phyloP scores from a whole-genome alignment of 1,140 invertebrate genomes.

The Scaptomyza graminum region DNA sequence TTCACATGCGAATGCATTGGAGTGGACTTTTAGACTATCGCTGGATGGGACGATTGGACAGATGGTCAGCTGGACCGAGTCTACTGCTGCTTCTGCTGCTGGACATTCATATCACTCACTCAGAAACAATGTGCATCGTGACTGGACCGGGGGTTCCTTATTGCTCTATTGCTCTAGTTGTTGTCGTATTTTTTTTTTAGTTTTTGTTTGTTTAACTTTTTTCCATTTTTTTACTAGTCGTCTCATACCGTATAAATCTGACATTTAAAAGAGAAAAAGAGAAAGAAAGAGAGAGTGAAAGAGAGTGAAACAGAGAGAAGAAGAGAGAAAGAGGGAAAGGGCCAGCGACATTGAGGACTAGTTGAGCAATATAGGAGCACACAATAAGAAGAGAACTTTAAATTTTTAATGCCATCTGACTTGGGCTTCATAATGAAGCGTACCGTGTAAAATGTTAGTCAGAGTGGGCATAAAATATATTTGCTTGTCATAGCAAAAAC shows the following conservation, averaged over 20 bases:
- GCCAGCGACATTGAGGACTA: not conserved
- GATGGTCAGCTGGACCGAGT: not conserved
- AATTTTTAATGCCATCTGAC: constrained; percentile 40
- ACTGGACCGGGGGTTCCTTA: constrained; percentile 44
- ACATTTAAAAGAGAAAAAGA: constrained; percentile 39
- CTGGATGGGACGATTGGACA: constrained; percentile 6
- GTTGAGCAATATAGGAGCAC: not conserved
- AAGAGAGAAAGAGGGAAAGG: not conserved
- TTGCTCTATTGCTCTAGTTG: constrained; percentile 29
- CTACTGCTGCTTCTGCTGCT: not conserved
- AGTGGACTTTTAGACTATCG: constrained; percentile 5
- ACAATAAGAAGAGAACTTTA: constrained; percentile 17
- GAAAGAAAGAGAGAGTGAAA: not conserved
- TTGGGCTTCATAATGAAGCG: constrained; percentile 10
- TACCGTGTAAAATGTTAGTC: not conserved
- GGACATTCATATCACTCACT: constrained; percentile 41
- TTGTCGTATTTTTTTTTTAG: constrained; percentile 7
- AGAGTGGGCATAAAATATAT: constrained; percentile 8
- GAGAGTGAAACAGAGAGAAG: not conserved
- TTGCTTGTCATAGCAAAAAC: not conserved
- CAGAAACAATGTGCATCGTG: constrained; percentile 1
- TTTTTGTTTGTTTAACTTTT: constrained; percentile 19
- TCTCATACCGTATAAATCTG: constrained; percentile 61
- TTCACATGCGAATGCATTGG: constrained; percentile 28
- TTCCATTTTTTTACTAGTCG: constrained; percentile 33